phyloP scores from a whole-genome alignment of 2,888 invertebrate species.

The Antitype chi region DNA sequence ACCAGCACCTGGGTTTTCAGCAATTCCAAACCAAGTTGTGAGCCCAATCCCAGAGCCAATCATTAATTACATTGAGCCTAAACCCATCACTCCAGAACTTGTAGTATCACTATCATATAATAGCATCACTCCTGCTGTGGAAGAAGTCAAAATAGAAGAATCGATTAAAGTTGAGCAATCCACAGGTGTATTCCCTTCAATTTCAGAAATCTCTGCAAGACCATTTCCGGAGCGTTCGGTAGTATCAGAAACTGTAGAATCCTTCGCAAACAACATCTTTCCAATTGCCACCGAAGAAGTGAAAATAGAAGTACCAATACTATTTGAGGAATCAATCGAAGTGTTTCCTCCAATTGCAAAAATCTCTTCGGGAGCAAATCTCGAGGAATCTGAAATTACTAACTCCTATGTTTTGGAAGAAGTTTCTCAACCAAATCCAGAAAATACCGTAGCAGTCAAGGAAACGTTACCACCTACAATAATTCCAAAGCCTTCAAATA shows the following conservation, averaged over 20 bases:
- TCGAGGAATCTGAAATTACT: not conserved
- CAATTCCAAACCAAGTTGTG: not conserved
- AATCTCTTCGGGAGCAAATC: not conserved
- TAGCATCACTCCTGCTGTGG: not conserved
- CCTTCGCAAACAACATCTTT: conserved; percentile 1
- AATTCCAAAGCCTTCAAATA: conserved; percentile 10
- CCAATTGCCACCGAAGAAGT: conserved; percentile 2
- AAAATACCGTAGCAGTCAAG: not conserved
- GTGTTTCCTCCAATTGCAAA: not conserved
- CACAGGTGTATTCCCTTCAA: not conserved
- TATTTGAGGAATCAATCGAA: conserved; percentile 14
- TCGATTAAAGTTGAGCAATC: not conserved
- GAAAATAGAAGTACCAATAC: conserved; percentile 24
- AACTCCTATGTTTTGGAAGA: conserved; percentile 14
- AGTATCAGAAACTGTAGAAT: not conserved
- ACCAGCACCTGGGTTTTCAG: not conserved
- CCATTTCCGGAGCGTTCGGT: not conserved
- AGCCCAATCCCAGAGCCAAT: not conserved
- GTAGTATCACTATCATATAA: not conserved
- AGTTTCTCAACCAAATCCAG: conserved; percentile 9
- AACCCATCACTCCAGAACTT: not conserved
- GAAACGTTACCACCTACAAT: conserved; percentile 3
- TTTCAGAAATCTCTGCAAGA: conserved; percentile 9
- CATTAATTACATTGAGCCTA: not conserved
- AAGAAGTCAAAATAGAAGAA: conserved; percentile 16